A percentile compares a stretch with the other conserved stretches of the same genome.
phyloP scores from a whole-genome alignment of 1,140 invertebrate genomes.

The Aphidius ervi region DNA sequence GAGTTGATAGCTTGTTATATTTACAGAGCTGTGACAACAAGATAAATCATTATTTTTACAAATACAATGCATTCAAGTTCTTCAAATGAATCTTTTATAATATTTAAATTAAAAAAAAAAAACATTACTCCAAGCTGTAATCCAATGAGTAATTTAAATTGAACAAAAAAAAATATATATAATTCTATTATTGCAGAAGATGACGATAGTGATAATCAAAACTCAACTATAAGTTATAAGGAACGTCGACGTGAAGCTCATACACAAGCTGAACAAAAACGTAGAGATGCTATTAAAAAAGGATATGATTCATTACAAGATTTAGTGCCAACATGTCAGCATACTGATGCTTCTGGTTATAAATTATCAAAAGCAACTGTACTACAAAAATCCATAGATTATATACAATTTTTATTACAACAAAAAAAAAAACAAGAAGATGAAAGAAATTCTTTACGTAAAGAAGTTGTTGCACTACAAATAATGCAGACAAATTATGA shows the following conservation, averaged over 20 bases:
- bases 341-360: conserved; percentile 78
- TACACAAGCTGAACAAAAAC: conserved; percentile 95
- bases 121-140: too few relatives aligned
- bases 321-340: conserved; percentile 87
- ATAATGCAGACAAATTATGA: conserved; percentile 95
- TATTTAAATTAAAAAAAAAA: conserved; percentile 11
- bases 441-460: conserved; percentile 85
- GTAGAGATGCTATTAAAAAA: conserved; percentile 94
- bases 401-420: conserved; percentile 85
- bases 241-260: conserved; percentile 91
- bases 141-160: conserved; percentile 10
- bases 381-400: conserved; percentile 87
- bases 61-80: too few relatives aligned
- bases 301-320: conserved; percentile 89
- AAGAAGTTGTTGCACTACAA: conserved; percentile 89
- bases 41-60: too few relatives aligned
- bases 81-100: conserved; percentile 7
- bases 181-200: conserved; percentile 61
- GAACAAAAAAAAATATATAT: not conserved
- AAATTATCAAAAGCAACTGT: conserved; percentile 96
- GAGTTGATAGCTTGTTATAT: too few relatives aligned
- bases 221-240: conserved; percentile 82
- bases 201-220: conserved; percentile 83
- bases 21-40: too few relatives aligned
- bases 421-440: conserved; percentile 92